Base-by-base conservation (phyloP, 53 echinoderm and acorn worm genomes). In the Astropecten irregularis region DNA sequence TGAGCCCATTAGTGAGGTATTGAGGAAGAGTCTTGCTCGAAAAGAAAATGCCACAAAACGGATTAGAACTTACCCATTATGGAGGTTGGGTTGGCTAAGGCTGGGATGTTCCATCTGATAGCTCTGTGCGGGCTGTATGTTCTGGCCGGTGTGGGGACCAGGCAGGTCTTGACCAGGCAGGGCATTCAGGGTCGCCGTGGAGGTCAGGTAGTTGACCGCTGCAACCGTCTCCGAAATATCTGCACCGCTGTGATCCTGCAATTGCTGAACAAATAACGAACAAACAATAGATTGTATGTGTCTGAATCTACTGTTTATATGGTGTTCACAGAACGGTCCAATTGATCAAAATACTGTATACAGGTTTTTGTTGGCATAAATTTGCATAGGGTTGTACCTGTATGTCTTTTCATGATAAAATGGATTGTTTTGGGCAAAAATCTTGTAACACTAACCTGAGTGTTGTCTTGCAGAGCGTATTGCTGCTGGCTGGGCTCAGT, bases 171-270 rank as follows among this genome's bases (percentile, higher is more conserved):
- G n/a, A n/a, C 32, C 71, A 25, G 9, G 30, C 7, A 18, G 4
- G 9, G 18, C 20, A 10, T 23, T 71, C 51, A 71, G 51, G 71
- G 20, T 35, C 35, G 34, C 71, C 1, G 71, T 51, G 15, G 71
- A 19, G 9, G 51, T 71, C 34, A 71, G 48, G 32, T 49, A 71
- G 49, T 50, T 52, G 50, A 71, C 50, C 15, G 71, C 71, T 30
- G 52, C 37, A n/a, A 71, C 19, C 3, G 52, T 31, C 30, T 71
- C 71, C 21, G 71, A 42, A 15, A 71, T 49, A 8, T n/a, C n/a
- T n/a, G n/a, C n/a, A n/a, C 52, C 21, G n/a, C 14, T 34, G 16
- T 71, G 31, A 48, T 49, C 49, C 8, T 31, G 6, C 0, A 13
- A 34, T 52, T 71, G 35, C 32, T 0, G 13, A 58, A 2, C 5